Evolutionary conservation across 2,888 invertebrate species (phyloP).

Genomic region (Eumerus sabulonum): DNA sequence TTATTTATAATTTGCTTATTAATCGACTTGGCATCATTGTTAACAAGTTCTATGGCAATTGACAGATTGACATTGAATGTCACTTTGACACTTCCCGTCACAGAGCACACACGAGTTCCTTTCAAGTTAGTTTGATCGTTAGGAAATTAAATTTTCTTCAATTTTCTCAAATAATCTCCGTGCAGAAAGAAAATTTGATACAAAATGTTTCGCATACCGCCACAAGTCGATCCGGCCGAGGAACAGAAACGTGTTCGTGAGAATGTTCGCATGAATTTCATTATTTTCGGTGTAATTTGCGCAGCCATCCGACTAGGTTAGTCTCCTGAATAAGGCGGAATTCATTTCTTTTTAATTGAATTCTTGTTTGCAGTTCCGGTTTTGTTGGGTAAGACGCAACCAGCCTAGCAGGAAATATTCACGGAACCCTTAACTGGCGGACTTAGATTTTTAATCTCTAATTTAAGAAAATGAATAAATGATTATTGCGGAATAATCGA

Average conservation of each 20-base stretch:
- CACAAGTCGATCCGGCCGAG: slow-evolving; percentile 77
- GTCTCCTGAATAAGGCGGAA: too few relatives aligned
- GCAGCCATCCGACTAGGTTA: slow-evolving; percentile 76
- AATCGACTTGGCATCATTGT: too few relatives aligned
- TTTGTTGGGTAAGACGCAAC: slow-evolving; percentile 37
- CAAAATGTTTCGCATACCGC: slow-evolving; percentile 77
- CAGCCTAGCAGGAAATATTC: slow-evolving; percentile 55
- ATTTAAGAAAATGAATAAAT: slow-evolving; percentile 43
- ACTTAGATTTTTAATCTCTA: slow-evolving; percentile 55
- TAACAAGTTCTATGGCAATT: too few relatives aligned
- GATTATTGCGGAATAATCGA: slow-evolving; percentile 12
- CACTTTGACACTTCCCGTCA: too few relatives aligned
- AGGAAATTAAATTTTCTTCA: neutral
- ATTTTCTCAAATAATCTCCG: neutral
- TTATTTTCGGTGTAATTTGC: slow-evolving; percentile 75
- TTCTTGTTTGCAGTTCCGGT: slow-evolving; percentile 41
- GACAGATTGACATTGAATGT: too few relatives aligned
- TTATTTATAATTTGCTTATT: too few relatives aligned
- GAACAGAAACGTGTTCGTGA: slow-evolving; percentile 76
- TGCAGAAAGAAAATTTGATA: neutral
- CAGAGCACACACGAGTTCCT: too few relatives aligned
- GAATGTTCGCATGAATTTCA: slow-evolving; percentile 76
- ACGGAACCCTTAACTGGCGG: slow-evolving; percentile 37
- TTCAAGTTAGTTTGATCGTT: too few relatives aligned
- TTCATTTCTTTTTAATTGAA: slow-evolving; percentile 12